Evolutionary conservation across 2,888 invertebrate genomes (phyloP).

Genomic region (Lamellibrachia satsuma): DNA sequence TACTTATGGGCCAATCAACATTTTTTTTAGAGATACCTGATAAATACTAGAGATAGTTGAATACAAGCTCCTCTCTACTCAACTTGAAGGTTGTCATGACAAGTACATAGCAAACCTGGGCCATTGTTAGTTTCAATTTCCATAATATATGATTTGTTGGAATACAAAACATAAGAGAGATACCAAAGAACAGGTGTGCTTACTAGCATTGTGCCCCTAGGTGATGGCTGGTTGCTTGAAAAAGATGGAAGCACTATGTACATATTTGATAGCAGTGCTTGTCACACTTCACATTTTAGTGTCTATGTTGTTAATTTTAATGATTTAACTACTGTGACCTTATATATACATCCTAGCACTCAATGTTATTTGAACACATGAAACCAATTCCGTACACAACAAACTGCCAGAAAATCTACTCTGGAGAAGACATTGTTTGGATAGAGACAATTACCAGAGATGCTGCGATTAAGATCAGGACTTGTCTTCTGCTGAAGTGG

Average conservation of each 20-base stretch:
- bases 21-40: too few relatives aligned
- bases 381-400: background rate
- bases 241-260: background rate
- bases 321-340: background rate
- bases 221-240: background rate
- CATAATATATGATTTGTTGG: background rate
- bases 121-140: background rate
- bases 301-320: background rate
- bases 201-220: background rate
- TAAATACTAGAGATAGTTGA: too few relatives aligned
- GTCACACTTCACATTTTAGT: background rate
- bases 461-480: conserved; percentile 47
- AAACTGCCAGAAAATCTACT: background rate
- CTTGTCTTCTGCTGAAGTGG: background rate
- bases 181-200: background rate
- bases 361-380: background rate
- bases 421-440: background rate
- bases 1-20: too few relatives aligned
- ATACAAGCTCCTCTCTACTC: too few relatives aligned
- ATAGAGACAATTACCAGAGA: conserved; percentile 44
- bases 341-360: background rate
- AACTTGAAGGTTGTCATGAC: background rate
- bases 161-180: background rate
- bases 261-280: background rate
- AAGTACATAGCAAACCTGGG: background rate